Base-by-base conservation (phyloP, 2,113 vertebrate genomes). In the Psittacula cyanocephala region DNA sequence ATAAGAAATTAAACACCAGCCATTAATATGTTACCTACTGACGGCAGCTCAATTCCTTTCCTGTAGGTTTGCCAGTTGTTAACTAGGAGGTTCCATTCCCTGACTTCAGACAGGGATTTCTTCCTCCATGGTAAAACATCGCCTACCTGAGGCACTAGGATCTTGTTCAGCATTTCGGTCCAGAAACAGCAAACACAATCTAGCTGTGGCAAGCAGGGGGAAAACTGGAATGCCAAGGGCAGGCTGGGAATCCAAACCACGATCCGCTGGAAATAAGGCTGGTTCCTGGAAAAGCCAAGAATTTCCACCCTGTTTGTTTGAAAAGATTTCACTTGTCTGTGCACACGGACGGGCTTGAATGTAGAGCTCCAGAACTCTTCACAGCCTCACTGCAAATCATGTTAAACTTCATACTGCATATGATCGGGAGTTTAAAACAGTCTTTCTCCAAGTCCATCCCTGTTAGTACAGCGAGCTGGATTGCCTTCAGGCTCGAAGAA, bases 141-240 rank as follows among this genome's bases (percentile, higher is more conserved):
- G 68, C 97, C 97, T 98, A 98, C 98, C 97, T 98, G 97, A 97
- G 98, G 95, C 97, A 97, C 96, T 80, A 41, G 97, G 97, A 97
- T 98, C 97, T 95, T 97, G 83, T 98, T 98, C 97, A 92, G 91
- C 46, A 10, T 13, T 95, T 39, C 70, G 13, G 89, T 98, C 98
- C 98, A 98, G 98, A 98, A 98, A 98, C 97, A 98, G 98, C 98
- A 98, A 98, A 98, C 91, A 97, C 97, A 98, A 97, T 98, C 97
- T 97, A 93, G 95, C 97, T 97, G 96, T 96, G 96, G 97, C 98
- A 98, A 97, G 97, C 96, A 64, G 81, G 83, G 96, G 96, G 93
- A 85, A 91, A 97, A 96, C 52, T 95, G 95, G 96, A 97, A 97
- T 97, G 97, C 97, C 97, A 98, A 82, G 88, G 95, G 86, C 82